phyloP scores from a whole-genome alignment of 2,888 invertebrate genomes.

The Nomada flava region DNA sequence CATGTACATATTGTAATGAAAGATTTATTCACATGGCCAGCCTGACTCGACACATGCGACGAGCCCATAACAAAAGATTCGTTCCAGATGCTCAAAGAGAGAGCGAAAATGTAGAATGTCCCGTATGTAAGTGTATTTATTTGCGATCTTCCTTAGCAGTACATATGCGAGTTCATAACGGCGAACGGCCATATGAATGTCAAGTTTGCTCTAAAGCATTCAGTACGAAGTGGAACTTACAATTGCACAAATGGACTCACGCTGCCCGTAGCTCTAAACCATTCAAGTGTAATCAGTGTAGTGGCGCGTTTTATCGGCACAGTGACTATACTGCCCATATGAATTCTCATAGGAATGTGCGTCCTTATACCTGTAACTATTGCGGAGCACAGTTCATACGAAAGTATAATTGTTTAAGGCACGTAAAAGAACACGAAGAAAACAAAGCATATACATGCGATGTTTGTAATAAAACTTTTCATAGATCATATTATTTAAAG shows the following conservation, averaged over 20 bases:
- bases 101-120: slow-evolving; percentile 90
- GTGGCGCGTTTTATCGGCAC: slow-evolving; percentile 93
- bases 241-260: slow-evolving; percentile 95
- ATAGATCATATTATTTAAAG: slow-evolving; percentile 93
- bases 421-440: slow-evolving; percentile 93
- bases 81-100: slow-evolving; percentile 87
- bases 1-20: slow-evolving; percentile 94
- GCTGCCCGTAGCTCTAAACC: slow-evolving; percentile 93
- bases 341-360: slow-evolving; percentile 93
- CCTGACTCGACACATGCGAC: slow-evolving; percentile 92
- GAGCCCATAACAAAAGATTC: slow-evolving; percentile 92
- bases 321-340: slow-evolving; percentile 93
- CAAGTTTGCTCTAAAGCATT: slow-evolving; percentile 93
- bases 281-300: slow-evolving; percentile 93
- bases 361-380: slow-evolving; percentile 95
- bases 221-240: slow-evolving; percentile 95
- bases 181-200: slow-evolving; percentile 91
- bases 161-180: slow-evolving; percentile 91
- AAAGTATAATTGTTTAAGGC: slow-evolving; percentile 94
- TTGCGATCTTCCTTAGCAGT: slow-evolving; percentile 92
- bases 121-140: slow-evolving; percentile 91
- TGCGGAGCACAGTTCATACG: slow-evolving; percentile 95
- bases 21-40: slow-evolving; percentile 94
- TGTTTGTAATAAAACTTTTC: slow-evolving; percentile 93
- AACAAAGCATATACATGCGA: slow-evolving; percentile 91